Conservation (phyloP, 2,113 vertebrate genomes). For the Erythrocercus mccallii region DNA sequence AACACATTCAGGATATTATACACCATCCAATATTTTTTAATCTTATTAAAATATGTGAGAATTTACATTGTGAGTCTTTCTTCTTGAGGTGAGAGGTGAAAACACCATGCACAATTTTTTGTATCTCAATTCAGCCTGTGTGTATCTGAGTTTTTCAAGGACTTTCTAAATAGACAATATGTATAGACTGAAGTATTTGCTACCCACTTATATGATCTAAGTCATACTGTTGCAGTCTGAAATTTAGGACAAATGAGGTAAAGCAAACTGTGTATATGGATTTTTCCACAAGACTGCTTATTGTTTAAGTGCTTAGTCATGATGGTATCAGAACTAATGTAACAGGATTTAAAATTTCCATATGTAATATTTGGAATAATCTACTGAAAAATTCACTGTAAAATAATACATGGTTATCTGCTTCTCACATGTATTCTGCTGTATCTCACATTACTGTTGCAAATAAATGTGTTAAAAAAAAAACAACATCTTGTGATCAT, state of each 20-base stretch:
- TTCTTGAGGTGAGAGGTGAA: neutral
- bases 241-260: constrained; percentile 51
- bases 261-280: constrained; percentile 29
- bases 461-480: constrained; percentile 66
- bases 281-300: constrained; percentile 48
- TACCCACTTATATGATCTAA: constrained; percentile 13
- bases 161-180: constrained; percentile 35
- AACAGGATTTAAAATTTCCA: constrained; percentile 36
- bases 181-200: constrained; percentile 13
- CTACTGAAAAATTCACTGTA: constrained; percentile 44
- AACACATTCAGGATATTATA: neutral
- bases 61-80: neutral
- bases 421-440: constrained; percentile 33
- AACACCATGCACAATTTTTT: neutral
- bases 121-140: neutral
- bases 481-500: neutral
- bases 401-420: neutral
- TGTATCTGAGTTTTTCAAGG: constrained; percentile 25
- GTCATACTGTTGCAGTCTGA: constrained; percentile 13
- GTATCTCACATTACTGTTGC: constrained; percentile 40
- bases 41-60: neutral
- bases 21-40: neutral
- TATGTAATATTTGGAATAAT: constrained; percentile 61
- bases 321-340: constrained; percentile 48
- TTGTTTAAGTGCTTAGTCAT: constrained; percentile 51